These are phyloP conservation scores for Bolborhynchus lineola DNA, from an alignment of 2,113 vertebrate species.

Conservation along the genomic window DNA sequence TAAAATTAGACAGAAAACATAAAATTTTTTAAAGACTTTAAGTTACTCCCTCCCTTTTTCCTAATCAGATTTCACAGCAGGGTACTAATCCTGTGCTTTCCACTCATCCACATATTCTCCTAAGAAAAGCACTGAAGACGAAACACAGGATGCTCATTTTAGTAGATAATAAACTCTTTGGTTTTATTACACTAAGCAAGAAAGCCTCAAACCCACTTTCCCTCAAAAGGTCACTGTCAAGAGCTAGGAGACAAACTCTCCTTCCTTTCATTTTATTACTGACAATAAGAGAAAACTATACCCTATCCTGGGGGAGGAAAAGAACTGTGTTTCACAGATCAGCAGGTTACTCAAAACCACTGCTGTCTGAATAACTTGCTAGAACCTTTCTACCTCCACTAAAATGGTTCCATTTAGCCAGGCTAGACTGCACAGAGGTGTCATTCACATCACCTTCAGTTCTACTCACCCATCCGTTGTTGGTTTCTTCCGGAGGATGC, in stretches of 20 bases:
- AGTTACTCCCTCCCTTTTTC: conserved; percentile 11
- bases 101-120: conserved; percentile 18
- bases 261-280: not conserved
- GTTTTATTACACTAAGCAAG: not conserved
- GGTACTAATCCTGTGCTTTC: conserved; percentile 36
- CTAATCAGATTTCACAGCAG: conserved; percentile 49
- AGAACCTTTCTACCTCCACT: not conserved
- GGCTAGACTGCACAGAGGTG: not conserved
- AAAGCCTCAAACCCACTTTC: conserved; percentile 5
- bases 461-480: conserved; percentile 88
- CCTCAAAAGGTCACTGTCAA: not conserved
- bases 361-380: not conserved
- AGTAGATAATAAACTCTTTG: not conserved
- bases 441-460: not conserved
- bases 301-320: not conserved
- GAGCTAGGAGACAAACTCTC: not conserved
- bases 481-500: conserved; percentile 97
- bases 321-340: not conserved
- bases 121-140: conserved; percentile 32
- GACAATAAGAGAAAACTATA: not conserved
- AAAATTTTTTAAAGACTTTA: conserved; percentile 39
- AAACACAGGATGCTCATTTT: conserved; percentile 16
- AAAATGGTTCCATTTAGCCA: not conserved
- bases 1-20: conserved; percentile 7
- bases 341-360: not conserved